Conservation (phyloP, 2,797 vertebrate species). For the Chloroceryle amazona region DNA sequence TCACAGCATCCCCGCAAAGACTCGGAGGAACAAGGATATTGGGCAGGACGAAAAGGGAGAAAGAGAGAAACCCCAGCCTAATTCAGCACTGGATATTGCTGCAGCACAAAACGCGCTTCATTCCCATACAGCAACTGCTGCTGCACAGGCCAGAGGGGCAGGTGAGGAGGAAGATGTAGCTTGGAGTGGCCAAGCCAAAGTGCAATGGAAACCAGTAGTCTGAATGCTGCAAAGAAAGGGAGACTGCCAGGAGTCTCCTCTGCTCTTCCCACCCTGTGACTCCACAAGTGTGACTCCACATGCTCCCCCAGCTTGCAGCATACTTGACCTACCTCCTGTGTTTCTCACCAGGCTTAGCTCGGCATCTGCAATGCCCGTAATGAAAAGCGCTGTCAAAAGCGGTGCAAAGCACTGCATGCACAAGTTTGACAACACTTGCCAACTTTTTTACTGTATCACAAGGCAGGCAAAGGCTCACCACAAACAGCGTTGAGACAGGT, state of each 20-base stretch:
- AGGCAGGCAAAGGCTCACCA: not conserved
- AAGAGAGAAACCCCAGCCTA: not conserved
- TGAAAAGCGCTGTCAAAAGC: not conserved
- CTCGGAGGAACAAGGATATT: not conserved
- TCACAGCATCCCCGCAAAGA: not conserved
- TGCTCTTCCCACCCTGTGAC: not conserved
- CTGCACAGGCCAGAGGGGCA: not conserved
- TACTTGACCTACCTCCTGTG: not conserved
- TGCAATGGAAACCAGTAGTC: fast-evolving
- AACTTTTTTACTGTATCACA: not conserved
- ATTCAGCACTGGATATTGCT: fast-evolving
- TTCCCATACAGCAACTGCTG: not conserved
- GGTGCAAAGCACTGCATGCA: not conserved
- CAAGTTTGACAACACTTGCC: not conserved
- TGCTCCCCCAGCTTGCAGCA: not conserved
- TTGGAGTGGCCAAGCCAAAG: not conserved
- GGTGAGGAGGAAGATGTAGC: not conserved
- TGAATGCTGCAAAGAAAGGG: not conserved
- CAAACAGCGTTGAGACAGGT: fast-evolving
- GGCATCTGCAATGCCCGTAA: not conserved
- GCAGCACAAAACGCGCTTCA: not conserved
- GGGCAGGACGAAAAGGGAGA: not conserved
- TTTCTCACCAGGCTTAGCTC: slow-evolving; percentile 9
- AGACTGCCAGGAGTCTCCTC: not conserved
- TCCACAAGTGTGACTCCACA: not conserved